A percentile compares a stretch with the other conserved stretches of the same genome.
phyloP scores from a whole-genome alignment of 2,113 vertebrate species.

The Garra rufa region DNA sequence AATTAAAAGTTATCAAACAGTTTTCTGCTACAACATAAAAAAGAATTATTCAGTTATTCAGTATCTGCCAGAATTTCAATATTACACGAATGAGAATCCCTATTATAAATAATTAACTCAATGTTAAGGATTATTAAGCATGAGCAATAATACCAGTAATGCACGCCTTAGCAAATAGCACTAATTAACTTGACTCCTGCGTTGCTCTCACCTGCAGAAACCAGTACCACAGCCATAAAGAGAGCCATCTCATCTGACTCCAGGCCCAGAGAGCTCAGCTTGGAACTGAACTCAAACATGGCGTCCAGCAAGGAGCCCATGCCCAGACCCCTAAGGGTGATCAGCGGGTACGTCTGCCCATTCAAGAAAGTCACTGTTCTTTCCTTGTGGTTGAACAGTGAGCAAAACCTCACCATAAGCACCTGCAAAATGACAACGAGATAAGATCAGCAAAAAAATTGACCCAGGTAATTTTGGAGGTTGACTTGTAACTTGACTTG shows the following conservation, averaged over 20 bases:
- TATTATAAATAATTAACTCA: neutral
- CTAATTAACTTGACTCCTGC: neutral
- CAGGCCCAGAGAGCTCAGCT: conserved; percentile 74
- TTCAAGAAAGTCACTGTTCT: conserved; percentile 78
- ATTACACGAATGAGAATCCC: neutral
- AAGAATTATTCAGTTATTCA: neutral
- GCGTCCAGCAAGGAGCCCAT: conserved; percentile 78
- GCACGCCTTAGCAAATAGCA: neutral
- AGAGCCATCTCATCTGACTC: conserved; percentile 82
- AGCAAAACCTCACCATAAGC: conserved; percentile 82
- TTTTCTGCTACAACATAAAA: neutral
- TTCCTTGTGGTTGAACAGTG: conserved; percentile 77
- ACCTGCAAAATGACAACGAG: conserved; percentile 66
- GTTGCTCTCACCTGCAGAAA: conserved; percentile 77
- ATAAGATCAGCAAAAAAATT: neutral
- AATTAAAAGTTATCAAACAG: too few relatives aligned
- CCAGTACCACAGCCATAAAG: conserved; percentile 82
- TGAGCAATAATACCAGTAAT: neutral
- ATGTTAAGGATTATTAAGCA: neutral
- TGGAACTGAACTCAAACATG: conserved; percentile 83
- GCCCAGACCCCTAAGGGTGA: conserved; percentile 71
- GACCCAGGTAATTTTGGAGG: too few relatives aligned
- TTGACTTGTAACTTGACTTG: too few relatives aligned
- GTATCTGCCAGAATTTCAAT: neutral
- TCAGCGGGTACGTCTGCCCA: conserved; percentile 76